Base-by-base conservation (phyloP, 2,797 vertebrate species). In the Rallus crepitans region DNA sequence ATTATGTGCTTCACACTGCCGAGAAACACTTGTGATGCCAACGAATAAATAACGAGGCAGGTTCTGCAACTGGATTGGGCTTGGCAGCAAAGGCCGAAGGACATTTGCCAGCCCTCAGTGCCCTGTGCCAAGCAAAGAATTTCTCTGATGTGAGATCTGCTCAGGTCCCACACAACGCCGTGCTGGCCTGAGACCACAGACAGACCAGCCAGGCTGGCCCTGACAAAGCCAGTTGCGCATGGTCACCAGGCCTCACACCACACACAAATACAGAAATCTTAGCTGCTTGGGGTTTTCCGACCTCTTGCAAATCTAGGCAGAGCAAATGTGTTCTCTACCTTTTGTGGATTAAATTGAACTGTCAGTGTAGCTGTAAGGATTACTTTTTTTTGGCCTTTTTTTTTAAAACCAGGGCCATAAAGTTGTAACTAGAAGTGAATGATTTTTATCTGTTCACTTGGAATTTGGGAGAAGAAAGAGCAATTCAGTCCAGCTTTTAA, bases 261-360 rank as follows among this genome's bases (percentile, higher is more conserved):
- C 53, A 10, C 57, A 17, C 17, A 57, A 65, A 52, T 28, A 52
- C n/a, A 82, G 52, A 66, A 85, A 81, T 42, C 15, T 42, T 15
- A 25, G 23, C 50, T 66, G 5, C 21, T 1, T n/a, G 11, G 18
- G 65, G 18, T 18, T 35, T n/a, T 72, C 83, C 35, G 40, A 79
- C 24, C 31, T 66, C 78, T 23, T 0, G 0, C 23, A 77, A 66
- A 82, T 16, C 21, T 20, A 76, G 63, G 42, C 66, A 86, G 47
- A 63, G 30, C 0, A 1, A 28, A 42, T 1, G 0, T 20, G 5
- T 8, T 52, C 23, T 5, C 39, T 52, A 17, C 45, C 18, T 69
- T 76, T 20, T 6, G 3, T 72, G 33, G 21, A 63, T 65, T 87
- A 66, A 60, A 61, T 31, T 42, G 9, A 57, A 21, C 24, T 59